Percentiles rank a stretch among this genome's conserved stretches.
Conservation (phyloP, 2,797 vertebrate species). For the Anguilla megastoma region DNA sequence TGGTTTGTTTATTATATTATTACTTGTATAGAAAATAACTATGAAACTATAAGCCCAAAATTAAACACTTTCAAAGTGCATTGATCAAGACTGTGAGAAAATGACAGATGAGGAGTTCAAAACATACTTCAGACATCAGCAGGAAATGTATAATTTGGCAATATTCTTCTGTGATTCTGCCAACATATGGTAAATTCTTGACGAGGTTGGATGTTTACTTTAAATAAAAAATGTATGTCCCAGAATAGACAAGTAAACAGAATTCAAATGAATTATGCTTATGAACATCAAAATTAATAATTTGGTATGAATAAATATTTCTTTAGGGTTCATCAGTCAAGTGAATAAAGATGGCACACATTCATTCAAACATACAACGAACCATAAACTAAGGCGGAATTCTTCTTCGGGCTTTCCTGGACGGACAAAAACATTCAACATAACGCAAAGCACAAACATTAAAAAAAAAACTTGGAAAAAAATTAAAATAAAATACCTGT, state of each 20-base stretch:
- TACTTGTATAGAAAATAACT: constrained; percentile 36
- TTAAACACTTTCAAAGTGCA: constrained; percentile 33
- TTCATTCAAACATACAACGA: background rate
- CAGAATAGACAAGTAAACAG: constrained; percentile 16
- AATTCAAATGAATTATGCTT: constrained; percentile 26
- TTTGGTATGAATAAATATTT: constrained; percentile 28
- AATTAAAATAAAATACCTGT: constrained; percentile 2
- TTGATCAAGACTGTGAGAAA: constrained; percentile 30
- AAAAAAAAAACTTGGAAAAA: background rate
- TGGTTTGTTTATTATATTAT: constrained; percentile 31
- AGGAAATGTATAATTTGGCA: constrained; percentile 16
- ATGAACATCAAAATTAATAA: constrained; percentile 14
- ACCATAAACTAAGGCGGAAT: background rate
- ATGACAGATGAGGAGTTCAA: constrained; percentile 30
- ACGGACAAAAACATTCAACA: background rate
- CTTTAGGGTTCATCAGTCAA: constrained; percentile 14
- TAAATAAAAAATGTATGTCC: background rate
- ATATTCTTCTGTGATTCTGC: constrained; percentile 24
- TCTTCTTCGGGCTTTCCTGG: background rate
- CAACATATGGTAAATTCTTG: constrained; percentile 20
- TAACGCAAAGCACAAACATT: background rate
- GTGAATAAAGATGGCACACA: constrained; percentile 27
- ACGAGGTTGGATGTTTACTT: constrained; percentile 1
- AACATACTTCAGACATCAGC: constrained; percentile 19
- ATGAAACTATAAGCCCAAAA: constrained; percentile 24